Base-by-base conservation (phyloP, 2,113 vertebrate species). In the Strigops habroptila region DNA sequence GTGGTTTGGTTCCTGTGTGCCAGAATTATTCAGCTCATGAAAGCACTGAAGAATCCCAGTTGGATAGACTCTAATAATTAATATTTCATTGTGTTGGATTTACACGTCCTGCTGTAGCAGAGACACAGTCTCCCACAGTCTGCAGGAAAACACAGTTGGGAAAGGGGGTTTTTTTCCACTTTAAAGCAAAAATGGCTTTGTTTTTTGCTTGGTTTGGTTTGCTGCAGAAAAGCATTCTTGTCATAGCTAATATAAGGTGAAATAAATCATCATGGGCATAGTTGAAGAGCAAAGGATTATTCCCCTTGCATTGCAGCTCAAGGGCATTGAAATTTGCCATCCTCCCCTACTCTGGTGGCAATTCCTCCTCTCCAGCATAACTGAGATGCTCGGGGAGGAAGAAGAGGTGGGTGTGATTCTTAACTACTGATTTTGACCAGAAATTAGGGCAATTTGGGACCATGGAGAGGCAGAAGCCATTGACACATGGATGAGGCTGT, bases 1-100 rank as follows among this genome's bases (percentile, higher is more conserved):
- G 68, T 83, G 35, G 0, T 15, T 59, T 62, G 60, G 37, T 25
- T 75, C 22, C 37, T 44, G 35, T 0, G 7, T 49, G 51, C 80
- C 10, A 8, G 80, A 88, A 82, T 86, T 91, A 68, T 71, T 84
- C 62, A 2, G 4, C 88, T 91, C 62, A 73, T 84, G 83, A 60
- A 95, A 96, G 76, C 71, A 53, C 74, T 3, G 41, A 87, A 60
- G 39, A 86, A 48, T 93, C 92, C 73, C 93, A 88, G 64, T 84
- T 93, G 82, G 59, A 64, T 70, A 60, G 76, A 70, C 48, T 83
- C 69, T 90, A 86, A 90, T 94, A 96, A 96, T 96, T 94, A 96
- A 95, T 96, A 96, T 96, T 96, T 94, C 73, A 96, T 95, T 83
- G 92, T 67, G 35, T 44, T 78, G 80, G 91, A 91, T 94, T 96